Percentiles rank a stretch among this genome's conserved stretches.
phyloP scores from a whole-genome alignment of 2,797 vertebrate species.

The Periparus ater region DNA sequence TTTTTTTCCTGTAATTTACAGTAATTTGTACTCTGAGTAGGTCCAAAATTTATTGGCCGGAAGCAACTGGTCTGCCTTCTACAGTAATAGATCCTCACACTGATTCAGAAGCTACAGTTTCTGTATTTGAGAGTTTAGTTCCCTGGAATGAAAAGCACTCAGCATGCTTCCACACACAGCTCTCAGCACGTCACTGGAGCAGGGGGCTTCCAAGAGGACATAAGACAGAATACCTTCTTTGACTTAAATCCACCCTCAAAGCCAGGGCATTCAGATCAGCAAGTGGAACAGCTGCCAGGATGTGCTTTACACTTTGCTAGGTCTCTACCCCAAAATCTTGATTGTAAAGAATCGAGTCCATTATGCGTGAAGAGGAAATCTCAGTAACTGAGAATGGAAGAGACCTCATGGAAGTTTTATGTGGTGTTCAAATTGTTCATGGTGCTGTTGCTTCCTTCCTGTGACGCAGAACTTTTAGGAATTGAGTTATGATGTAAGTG shows the following conservation, averaged over 20 bases:
- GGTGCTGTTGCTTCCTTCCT: neutral
- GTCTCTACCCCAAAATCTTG: neutral
- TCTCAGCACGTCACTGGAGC: accelerated
- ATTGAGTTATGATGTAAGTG: neutral
- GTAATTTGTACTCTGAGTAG: neutral
- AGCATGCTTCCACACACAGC: neutral
- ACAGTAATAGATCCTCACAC: neutral
- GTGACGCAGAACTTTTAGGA: neutral
- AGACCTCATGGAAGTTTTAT: neutral
- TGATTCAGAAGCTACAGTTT: neutral
- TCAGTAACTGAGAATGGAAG: neutral
- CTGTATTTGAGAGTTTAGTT: neutral
- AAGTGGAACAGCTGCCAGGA: neutral
- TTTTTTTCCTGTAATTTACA: neutral
- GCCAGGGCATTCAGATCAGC: neutral
- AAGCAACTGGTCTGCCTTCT: neutral
- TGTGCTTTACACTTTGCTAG: neutral
- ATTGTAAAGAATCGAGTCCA: neutral
- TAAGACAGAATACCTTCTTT: neutral
- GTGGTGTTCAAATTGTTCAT: neutral
- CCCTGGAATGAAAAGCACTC: neutral
- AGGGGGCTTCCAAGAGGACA: neutral
- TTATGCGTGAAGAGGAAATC: neutral
- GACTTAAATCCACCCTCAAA: neutral
- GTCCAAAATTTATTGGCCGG: neutral